phyloP scores from a whole-genome alignment of 2,888 invertebrate genomes.

The Rutpela maculata region DNA sequence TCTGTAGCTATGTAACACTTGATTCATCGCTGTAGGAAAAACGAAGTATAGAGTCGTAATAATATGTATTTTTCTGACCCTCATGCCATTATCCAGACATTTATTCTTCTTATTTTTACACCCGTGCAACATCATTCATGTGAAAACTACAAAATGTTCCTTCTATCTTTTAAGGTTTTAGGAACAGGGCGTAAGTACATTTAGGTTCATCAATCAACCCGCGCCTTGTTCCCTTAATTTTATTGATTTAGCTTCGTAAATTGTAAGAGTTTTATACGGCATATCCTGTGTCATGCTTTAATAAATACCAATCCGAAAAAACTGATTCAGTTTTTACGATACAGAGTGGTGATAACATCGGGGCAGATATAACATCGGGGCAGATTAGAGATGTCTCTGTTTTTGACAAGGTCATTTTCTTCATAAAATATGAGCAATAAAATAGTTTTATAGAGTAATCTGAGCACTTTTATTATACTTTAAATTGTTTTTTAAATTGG shows the following conservation, averaged over 20 bases:
- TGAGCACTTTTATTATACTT: slow-evolving; percentile 37
- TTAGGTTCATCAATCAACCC: slow-evolving; percentile 33
- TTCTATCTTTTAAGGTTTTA: slow-evolving; percentile 16
- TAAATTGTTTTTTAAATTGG: slow-evolving; percentile 39
- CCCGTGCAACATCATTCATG: background rate
- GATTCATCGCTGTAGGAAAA: background rate
- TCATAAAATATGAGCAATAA: slow-evolving; percentile 41
- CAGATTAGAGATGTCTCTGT: slow-evolving; percentile 43
- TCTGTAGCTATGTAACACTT: too few species aligned
- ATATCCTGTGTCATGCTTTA: slow-evolving; percentile 24
- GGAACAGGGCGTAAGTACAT: slow-evolving; percentile 14
- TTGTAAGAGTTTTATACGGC: slow-evolving; percentile 23
- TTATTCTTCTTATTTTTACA: background rate
- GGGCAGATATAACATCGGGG: slow-evolving; percentile 39
- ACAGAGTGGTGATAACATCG: slow-evolving; percentile 37
- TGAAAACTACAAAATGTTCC: slow-evolving; percentile 18
- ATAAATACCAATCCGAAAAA: slow-evolving; percentile 26
- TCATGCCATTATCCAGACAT: background rate
- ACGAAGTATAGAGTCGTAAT: background rate
- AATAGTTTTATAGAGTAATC: slow-evolving; percentile 43
- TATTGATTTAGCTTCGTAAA: slow-evolving; percentile 37
- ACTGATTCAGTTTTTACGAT: slow-evolving; percentile 33
- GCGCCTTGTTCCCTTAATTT: slow-evolving; percentile 27
- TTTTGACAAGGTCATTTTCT: slow-evolving; percentile 42
- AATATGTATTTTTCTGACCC: too few species aligned